Conservation (phyloP, 2,113 vertebrate genomes). For the Catagonus wagneri region DNA sequence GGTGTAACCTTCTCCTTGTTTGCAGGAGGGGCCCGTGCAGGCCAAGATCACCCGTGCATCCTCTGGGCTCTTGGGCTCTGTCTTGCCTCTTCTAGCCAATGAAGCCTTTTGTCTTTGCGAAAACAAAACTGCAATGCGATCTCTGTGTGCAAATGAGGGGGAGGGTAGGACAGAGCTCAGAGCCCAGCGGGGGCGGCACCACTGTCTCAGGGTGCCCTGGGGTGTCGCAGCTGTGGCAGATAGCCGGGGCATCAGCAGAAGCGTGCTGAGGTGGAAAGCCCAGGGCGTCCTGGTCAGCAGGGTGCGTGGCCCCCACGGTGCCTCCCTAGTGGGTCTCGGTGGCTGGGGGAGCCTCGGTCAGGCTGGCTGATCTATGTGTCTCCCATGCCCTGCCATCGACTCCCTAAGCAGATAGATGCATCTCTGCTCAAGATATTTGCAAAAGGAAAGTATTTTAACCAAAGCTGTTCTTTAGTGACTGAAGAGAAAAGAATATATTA, state of each 20-base stretch:
- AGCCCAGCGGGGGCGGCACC: accelerated
- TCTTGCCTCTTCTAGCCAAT: background rate
- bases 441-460: background rate
- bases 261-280: background rate
- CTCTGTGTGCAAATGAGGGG: background rate
- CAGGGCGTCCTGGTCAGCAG: background rate
- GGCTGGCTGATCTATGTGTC: background rate
- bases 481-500: background rate
- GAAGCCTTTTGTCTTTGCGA: background rate
- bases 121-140: background rate
- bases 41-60: background rate
- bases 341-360: background rate
- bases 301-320: background rate
- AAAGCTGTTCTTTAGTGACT: background rate
- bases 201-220: background rate
- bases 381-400: accelerated
- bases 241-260: background rate
- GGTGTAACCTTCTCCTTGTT: background rate
- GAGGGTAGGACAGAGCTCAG: background rate
- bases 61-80: background rate
- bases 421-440: background rate
- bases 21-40: background rate
- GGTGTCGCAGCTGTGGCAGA: background rate
- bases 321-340: background rate
- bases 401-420: background rate